phyloP scores from a whole-genome alignment of 2,888 invertebrate species.

The Trilocha varians region DNA sequence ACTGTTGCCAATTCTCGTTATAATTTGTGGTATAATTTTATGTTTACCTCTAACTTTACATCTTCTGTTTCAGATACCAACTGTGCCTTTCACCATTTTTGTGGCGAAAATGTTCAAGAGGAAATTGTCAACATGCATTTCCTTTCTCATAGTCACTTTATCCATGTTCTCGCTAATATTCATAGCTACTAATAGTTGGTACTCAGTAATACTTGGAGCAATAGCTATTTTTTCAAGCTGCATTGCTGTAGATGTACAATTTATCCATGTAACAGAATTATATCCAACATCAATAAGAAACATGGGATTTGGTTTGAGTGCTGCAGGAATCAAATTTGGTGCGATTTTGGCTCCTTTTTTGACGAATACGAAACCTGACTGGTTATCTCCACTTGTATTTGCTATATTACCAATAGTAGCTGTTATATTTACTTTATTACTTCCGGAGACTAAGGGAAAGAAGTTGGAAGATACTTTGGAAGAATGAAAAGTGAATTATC shows the following conservation, averaged over 20 bases:
- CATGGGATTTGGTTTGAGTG: conserved; percentile 36
- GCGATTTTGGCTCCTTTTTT: conserved; percentile 42
- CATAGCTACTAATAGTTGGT: conserved; percentile 23
- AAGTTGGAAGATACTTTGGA: conserved; percentile 36
- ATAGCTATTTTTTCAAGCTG: conserved; percentile 22
- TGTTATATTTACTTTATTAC: conserved; percentile 24
- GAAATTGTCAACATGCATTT: conserved; percentile 20
- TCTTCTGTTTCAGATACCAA: conserved; percentile 28
- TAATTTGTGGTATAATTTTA: no score
- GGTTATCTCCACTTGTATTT: conserved; percentile 38
- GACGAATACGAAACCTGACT: conserved; percentile 29
- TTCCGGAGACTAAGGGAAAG: conserved; percentile 44
- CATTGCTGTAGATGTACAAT: conserved; percentile 23
- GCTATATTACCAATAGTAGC: conserved; percentile 32
- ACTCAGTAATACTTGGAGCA: conserved; percentile 22
- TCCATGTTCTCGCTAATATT: conserved; percentile 29
- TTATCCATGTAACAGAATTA: conserved; percentile 35
- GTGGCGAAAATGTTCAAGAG: conserved; percentile 31
- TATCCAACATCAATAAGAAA: conserved; percentile 44
- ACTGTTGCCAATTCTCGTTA: no score
- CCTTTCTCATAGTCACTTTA: conserved; percentile 17
- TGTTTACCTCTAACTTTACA: no score
- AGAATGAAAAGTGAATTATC: background rate
- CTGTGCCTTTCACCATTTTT: conserved; percentile 20
- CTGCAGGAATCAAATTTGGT: conserved; percentile 34